These are phyloP conservation scores for Conomelus anceps DNA, from an alignment of 2,888 invertebrate genomes.

Conservation along the genomic window DNA sequence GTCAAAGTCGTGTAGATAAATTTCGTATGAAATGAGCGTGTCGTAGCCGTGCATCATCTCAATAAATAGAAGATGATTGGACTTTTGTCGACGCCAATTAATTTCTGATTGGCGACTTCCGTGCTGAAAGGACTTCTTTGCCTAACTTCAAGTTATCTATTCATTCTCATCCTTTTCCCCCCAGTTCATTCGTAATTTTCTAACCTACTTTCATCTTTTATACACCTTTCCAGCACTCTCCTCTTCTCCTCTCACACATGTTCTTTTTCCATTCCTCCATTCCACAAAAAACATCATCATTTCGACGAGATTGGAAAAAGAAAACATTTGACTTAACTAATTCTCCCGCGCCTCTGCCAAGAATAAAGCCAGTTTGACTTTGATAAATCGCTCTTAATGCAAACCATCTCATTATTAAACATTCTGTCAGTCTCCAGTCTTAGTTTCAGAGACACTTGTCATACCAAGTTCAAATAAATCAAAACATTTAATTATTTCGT, in stretches of 20 bases:
- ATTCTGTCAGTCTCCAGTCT: background rate
- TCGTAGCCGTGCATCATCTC: background rate
- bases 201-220: background rate
- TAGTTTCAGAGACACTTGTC: background rate
- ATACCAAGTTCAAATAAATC: constrained; percentile 9
- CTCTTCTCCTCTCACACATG: too few relatives aligned
- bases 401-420: background rate
- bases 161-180: background rate
- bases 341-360: background rate
- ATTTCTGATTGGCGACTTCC: background rate
- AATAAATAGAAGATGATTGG: background rate
- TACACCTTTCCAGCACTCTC: background rate
- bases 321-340: background rate
- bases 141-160: background rate
- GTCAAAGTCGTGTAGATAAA: background rate
- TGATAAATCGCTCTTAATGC: background rate
- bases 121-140: background rate
- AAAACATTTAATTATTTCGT: constrained; percentile 11
- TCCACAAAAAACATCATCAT: background rate
- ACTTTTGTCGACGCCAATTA: background rate
- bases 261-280: too few relatives aligned
- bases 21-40: background rate
- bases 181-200: background rate
- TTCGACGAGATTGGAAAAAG: background rate
- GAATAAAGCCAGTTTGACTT: background rate